Evolutionary conservation across 2,888 invertebrate species (phyloP), one percentile per base, ranked within the genome.

Genomic region (Plagodis dolabraria): DNA sequence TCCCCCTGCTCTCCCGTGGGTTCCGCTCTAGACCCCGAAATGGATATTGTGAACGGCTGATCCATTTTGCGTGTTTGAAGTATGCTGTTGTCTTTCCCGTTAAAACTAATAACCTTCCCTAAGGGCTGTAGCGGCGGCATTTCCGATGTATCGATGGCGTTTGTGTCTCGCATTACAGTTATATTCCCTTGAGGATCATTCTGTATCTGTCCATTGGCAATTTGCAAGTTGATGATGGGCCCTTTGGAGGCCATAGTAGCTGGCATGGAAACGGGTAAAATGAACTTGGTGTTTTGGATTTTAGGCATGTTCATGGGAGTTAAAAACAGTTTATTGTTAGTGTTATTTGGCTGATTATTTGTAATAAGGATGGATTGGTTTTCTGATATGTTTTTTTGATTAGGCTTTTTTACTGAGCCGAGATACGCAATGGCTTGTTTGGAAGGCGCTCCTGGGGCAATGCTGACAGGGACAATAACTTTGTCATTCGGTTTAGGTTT

Each of bases 201-300:
- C 71, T 93, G 94, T 61, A 95, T 87, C 77, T 94, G 94, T 5
- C 94, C 95, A 81, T 95, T 95, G 33, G 94, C 93, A 75, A 96
- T 95, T 87, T 96, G 95, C 60, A 95, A 87, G 80, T 95, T 95
- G 60, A 95, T 94, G 69, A 95, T 93, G 49, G 94, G 94, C 7
- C 94, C 93, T 75, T 94, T 93, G 9, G 92, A 92, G 8, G 93
- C 89, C 88, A 94, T 94, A 0, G 94, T 93, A 2, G 93, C 92
- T 10, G 93, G 92, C 51, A 92, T 72, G 33, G 86, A 86, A 2
- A 91, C 89, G 0, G 94, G 94, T 45, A 93, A 78, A 57, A 94
- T 93, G 58, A 93, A 89, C 63, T 94, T 93, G 0, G 93, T 93
- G 54, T 92, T 92, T 65, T 92, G 93, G 47, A 94, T 87, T 80